Evolutionary conservation across 1,140 invertebrate genomes (phyloP).

Genomic region (Sipha flava): DNA sequence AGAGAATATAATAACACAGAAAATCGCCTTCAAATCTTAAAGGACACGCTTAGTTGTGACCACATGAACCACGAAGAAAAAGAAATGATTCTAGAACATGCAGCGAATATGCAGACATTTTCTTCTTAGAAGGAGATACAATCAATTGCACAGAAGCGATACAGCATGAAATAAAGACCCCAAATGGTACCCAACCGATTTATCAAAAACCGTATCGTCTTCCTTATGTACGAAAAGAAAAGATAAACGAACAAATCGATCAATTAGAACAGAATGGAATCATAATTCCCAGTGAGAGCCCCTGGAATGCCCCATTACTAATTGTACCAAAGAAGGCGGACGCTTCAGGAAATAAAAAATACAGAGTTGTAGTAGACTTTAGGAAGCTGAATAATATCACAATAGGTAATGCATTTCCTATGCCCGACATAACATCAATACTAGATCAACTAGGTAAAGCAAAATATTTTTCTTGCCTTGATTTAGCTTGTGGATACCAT

Average conservation of each 20-base stretch:
- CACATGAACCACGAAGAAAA: not conserved
- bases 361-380: constrained; percentile 38
- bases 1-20: not conserved
- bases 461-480: constrained; percentile 45
- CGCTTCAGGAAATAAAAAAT: constrained; percentile 35
- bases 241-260: constrained; percentile 41
- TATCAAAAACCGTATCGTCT: constrained; percentile 41
- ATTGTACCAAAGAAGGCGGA: constrained; percentile 38
- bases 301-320: constrained; percentile 35
- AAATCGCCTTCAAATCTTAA: not conserved
- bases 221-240: constrained; percentile 41
- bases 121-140: not conserved
- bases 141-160: not conserved
- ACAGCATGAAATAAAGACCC: constrained; percentile 36
- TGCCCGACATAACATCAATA: constrained; percentile 46
- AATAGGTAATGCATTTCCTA: constrained; percentile 43
- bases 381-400: constrained; percentile 37
- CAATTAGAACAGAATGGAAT: constrained; percentile 32
- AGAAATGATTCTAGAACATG: not conserved
- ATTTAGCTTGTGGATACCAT: constrained; percentile 47
- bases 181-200: constrained; percentile 35
- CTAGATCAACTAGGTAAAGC: constrained; percentile 43
- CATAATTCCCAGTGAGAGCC: constrained; percentile 2
- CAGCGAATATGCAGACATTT: not conserved
- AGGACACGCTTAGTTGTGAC: not conserved